Evolutionary conservation across 2,888 invertebrate genomes (phyloP).

Genomic region (Leptinotarsa haldemani): DNA sequence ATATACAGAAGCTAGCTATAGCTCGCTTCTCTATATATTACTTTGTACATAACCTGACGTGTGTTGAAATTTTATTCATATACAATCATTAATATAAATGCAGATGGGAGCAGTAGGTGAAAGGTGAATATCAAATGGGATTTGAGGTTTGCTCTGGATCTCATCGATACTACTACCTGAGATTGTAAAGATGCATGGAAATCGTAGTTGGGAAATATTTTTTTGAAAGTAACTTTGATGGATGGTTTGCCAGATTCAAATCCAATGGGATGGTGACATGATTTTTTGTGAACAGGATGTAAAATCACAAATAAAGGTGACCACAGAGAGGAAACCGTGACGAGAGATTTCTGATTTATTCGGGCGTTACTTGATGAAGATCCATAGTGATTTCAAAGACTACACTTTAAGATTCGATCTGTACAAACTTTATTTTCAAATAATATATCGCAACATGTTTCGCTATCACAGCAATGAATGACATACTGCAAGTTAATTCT

Average conservation of each 20-base stretch:
- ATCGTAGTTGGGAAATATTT: background rate
- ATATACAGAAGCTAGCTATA: conserved; percentile 21
- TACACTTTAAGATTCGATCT: too few relatives aligned
- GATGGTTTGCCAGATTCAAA: background rate
- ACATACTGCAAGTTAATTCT: too few relatives aligned
- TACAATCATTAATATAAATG: conserved; percentile 29
- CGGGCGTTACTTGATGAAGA: too few relatives aligned
- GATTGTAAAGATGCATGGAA: background rate
- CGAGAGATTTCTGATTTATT: too few relatives aligned
- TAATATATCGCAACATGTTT: too few relatives aligned
- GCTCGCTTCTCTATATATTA: conserved; percentile 34
- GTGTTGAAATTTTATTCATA: conserved; percentile 32
- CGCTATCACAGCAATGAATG: too few relatives aligned
- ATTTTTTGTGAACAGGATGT: too few relatives aligned
- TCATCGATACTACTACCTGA: background rate
- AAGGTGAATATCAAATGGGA: conserved; percentile 6
- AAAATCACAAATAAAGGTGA: too few relatives aligned
- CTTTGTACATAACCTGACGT: conserved; percentile 24
- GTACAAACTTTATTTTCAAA: too few relatives aligned
- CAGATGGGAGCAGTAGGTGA: conserved; percentile 8
- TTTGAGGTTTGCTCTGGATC: background rate
- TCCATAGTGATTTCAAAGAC: too few relatives aligned
- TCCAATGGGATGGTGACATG: too few relatives aligned
- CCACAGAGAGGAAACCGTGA: too few relatives aligned
- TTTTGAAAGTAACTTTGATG: background rate